Evolutionary conservation across 1,140 invertebrate species (phyloP).

Genomic region (Thaumatotibia leucotreta): DNA sequence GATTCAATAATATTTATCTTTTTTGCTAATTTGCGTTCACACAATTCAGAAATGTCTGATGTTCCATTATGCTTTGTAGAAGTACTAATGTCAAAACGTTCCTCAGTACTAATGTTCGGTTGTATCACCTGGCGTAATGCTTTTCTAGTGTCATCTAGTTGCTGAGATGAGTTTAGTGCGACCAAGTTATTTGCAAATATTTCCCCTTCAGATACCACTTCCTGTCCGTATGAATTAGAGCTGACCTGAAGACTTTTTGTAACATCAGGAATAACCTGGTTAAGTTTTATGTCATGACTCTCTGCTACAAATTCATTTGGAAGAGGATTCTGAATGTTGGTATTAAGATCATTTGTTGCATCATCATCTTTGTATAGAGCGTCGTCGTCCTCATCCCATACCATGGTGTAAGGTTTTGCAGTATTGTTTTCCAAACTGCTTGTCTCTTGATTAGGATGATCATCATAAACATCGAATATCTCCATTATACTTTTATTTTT

Average conservation of each 20-base stretch:
- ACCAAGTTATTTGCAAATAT: background rate
- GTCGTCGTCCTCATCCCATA: conserved; percentile 72
- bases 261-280: background rate
- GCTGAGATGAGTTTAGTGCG: background rate
- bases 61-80: background rate
- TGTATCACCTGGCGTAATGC: background rate
- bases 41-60: background rate
- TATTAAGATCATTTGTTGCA: conserved; percentile 23
- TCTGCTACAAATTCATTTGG: background rate
- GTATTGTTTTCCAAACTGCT: conserved; percentile 40
- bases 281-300: background rate
- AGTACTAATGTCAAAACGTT: too few species aligned
- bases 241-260: background rate
- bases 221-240: background rate
- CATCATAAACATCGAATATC: conserved; percentile 51
- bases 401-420: conserved; percentile 46
- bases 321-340: conserved; percentile 28
- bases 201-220: background rate
- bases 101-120: background rate
- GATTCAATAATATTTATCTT: conserved; percentile 49
- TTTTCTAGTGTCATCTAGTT: background rate
- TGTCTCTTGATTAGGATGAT: conserved; percentile 33
- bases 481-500: conserved; percentile 66
- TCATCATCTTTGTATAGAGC: conserved; percentile 64
- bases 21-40: conserved; percentile 38